A percentile compares a stretch with the other conserved stretches of the same genome.
These are phyloP conservation scores for Conus canariensis DNA, from an alignment of 2,888 invertebrate genomes.

Conservation along the genomic window DNA sequence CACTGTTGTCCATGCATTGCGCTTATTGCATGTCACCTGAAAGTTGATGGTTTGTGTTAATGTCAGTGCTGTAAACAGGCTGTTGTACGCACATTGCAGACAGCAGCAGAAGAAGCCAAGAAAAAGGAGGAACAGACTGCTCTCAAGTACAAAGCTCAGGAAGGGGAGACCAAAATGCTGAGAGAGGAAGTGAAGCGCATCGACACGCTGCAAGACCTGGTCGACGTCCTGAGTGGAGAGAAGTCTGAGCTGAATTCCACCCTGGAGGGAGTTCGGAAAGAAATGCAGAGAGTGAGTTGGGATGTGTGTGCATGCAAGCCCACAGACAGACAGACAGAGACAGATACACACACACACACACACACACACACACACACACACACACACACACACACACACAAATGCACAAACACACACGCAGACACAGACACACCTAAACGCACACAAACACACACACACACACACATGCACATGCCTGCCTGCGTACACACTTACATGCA, in stretches of 20 bases:
- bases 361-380: neutral
- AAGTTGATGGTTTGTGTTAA: no score
- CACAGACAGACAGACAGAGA: no score
- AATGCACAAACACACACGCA: no score
- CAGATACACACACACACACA: neutral
- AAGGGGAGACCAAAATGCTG: conserved; percentile 62
- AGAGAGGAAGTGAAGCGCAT: conserved; percentile 60
- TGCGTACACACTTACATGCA: no score
- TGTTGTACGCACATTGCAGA: neutral
- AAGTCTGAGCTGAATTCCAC: conserved; percentile 56
- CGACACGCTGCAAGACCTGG: conserved; percentile 60
- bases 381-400: no score
- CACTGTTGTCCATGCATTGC: no score
- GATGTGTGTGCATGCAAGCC: no score
- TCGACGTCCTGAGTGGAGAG: conserved; percentile 63
- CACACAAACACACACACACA: no score
- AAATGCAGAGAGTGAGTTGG: conserved; percentile 44
- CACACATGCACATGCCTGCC: no score
- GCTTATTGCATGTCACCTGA: no score
- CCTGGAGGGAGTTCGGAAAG: conserved; percentile 55
- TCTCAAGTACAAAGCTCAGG: conserved; percentile 57
- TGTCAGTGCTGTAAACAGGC: no score
- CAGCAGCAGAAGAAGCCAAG: conserved; percentile 66
- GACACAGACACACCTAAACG: no score
- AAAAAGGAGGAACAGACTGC: conserved; percentile 60